Conservation (phyloP, 1,140 invertebrate genomes). For the Lanistes nyassanus region DNA sequence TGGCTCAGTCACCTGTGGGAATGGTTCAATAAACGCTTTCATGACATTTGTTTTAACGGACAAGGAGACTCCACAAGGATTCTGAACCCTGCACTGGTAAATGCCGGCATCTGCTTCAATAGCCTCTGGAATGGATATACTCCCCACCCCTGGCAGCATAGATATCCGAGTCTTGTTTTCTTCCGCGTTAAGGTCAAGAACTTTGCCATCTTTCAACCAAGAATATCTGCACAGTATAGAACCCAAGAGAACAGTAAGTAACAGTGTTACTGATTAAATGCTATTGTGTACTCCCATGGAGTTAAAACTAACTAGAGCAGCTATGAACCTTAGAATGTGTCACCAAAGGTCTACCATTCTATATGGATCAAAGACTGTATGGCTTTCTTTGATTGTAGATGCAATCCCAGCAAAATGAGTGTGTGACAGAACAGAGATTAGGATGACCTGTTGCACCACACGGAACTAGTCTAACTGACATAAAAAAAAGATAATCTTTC, state of each 20-base stretch:
- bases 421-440: too few species aligned
- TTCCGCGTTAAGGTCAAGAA: slow-evolving; percentile 71
- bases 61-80: slow-evolving; percentile 83
- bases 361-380: too few species aligned
- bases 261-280: slow-evolving; percentile 2
- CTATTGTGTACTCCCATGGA: background rate
- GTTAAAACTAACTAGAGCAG: too few species aligned
- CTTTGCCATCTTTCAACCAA: slow-evolving; percentile 96
- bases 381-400: too few species aligned
- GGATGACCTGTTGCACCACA: too few species aligned
- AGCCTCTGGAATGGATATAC: slow-evolving; percentile 86
- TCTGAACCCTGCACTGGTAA: slow-evolving; percentile 96
- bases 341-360: too few species aligned
- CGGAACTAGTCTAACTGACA: too few species aligned
- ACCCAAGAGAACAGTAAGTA: slow-evolving; percentile 19
- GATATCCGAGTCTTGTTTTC: slow-evolving; percentile 92
- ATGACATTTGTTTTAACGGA: slow-evolving; percentile 35
- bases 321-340: too few species aligned
- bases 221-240: slow-evolving; percentile 79
- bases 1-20: slow-evolving; percentile 25
- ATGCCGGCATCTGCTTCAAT: slow-evolving; percentile 87
- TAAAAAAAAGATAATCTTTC: too few species aligned
- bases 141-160: slow-evolving; percentile 78
- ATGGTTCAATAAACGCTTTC: slow-evolving; percentile 38
- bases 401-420: too few species aligned